Percentiles rank a stretch among this genome's conserved stretches.
phyloP scores from a whole-genome alignment of 2,113 vertebrate genomes.

The Forbesichthys papilliferus region DNA sequence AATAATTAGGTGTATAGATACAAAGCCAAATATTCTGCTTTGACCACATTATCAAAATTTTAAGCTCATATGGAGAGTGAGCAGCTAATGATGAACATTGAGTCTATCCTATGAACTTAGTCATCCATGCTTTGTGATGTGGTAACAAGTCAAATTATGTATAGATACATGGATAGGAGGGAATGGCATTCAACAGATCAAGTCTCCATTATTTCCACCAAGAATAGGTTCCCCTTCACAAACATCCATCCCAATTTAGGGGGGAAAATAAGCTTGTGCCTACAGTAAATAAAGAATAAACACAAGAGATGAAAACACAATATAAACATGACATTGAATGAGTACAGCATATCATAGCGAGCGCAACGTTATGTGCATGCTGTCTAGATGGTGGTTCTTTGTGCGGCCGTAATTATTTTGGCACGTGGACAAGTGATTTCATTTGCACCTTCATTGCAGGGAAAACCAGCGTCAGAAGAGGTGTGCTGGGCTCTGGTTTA shows the following conservation, averaged over 20 bases:
- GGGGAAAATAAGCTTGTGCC: constrained; percentile 32
- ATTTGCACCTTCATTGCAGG: constrained; percentile 50
- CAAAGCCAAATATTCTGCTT: too few species aligned
- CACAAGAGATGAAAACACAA: constrained; percentile 31
- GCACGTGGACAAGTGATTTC: constrained; percentile 52
- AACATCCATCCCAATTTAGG: background rate
- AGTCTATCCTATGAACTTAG: too few species aligned
- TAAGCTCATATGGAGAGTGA: too few species aligned
- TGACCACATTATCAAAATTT: too few species aligned
- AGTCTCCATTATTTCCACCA: too few species aligned
- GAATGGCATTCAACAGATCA: too few species aligned
- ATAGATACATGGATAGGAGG: too few species aligned
- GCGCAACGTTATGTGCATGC: constrained; percentile 12
- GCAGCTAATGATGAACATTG: too few species aligned
- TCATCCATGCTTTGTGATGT: too few species aligned
- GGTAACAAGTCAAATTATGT: too few species aligned
- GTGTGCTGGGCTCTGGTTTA: constrained; percentile 56
- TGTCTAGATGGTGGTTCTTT: constrained; percentile 17
- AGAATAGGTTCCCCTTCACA: too few species aligned
- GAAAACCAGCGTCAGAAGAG: constrained; percentile 49
- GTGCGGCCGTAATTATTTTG: constrained; percentile 50
- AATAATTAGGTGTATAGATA: too few species aligned
- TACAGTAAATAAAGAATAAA: constrained; percentile 47
- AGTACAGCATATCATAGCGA: background rate
- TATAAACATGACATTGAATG: constrained; percentile 31